Percentiles rank a stretch among this genome's conserved stretches.
phyloP scores from a whole-genome alignment of 1,140 invertebrate genomes.

The Plectrocnemia conspersa region DNA sequence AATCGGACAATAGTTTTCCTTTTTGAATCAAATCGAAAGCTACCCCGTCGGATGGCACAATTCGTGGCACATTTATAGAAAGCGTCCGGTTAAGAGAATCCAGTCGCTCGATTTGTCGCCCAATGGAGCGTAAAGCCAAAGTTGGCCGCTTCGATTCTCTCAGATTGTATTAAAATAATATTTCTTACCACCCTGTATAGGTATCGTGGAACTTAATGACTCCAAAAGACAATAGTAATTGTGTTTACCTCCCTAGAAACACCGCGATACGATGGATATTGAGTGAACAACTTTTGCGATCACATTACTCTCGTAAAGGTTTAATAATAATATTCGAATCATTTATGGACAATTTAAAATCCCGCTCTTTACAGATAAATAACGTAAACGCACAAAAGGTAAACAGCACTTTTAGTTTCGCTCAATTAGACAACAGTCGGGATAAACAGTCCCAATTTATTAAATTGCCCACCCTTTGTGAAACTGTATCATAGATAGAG shows the following conservation, averaged over 20 bases:
- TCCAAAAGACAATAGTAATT: no score
- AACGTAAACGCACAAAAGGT: constrained; percentile 6
- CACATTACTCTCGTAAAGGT: no score
- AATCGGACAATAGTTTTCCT: no score
- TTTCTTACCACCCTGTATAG: constrained; percentile 10
- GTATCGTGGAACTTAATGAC: no score
- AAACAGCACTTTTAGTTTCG: constrained; percentile 9
- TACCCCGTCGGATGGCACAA: background rate
- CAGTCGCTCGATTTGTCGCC: constrained; percentile 26
- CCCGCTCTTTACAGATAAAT: no score
- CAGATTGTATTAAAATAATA: constrained; percentile 33
- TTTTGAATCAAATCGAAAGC: background rate
- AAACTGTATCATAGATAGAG: background rate
- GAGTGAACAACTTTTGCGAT: no score
- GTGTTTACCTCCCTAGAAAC: no score
- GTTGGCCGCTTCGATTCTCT: constrained; percentile 24
- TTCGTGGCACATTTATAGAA: constrained; percentile 1
- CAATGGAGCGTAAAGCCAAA: constrained; percentile 28
- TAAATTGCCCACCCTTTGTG: constrained; percentile 8
- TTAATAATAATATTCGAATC: no score
- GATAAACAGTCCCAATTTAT: constrained; percentile 5
- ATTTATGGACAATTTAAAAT: no score
- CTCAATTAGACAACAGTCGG: constrained; percentile 4
- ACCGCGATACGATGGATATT: no score
- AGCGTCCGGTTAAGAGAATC: constrained; percentile 18